Percentiles rank a stretch among this genome's conserved stretches.
These are phyloP conservation scores for Propithecus perrieri DNA, from an alignment of 2,797 vertebrate species.

Conservation along the genomic window DNA sequence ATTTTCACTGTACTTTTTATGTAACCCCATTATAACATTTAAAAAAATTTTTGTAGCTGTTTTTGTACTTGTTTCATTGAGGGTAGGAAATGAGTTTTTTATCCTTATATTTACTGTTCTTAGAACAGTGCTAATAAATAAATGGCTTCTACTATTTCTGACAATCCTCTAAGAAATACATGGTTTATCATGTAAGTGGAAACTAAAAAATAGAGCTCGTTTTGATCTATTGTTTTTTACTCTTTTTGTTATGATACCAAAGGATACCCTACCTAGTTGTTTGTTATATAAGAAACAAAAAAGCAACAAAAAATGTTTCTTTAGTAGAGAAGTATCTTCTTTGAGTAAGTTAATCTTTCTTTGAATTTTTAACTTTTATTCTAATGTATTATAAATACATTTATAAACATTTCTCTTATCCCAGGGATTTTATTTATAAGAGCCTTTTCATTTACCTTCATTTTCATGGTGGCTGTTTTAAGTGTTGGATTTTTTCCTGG, in stretches of 20 bases:
- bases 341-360: slow-evolving; percentile 19
- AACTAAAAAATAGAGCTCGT: not conserved
- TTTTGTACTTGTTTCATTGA: slow-evolving; percentile 21
- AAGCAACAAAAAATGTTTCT: not conserved
- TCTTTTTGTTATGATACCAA: not conserved
- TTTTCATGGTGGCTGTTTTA: slow-evolving; percentile 16
- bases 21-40: not conserved
- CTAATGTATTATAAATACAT: not conserved
- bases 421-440: slow-evolving; percentile 31
- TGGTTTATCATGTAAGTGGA: not conserved
- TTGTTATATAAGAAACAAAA: not conserved
- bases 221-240: not conserved
- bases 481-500: not conserved
- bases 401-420: slow-evolving; percentile 20
- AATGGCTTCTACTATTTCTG: slow-evolving; percentile 21
- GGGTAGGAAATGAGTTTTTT: slow-evolving; percentile 13
- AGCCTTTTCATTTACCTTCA: not conserved
- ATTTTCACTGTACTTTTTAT: slow-evolving; percentile 26
- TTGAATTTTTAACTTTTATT: slow-evolving; percentile 17
- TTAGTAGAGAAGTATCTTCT: not conserved
- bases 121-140: not conserved
- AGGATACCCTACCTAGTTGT: not conserved
- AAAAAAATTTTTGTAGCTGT: not conserved
- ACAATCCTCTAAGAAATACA: not conserved
- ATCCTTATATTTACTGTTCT: not conserved